These are phyloP conservation scores for Orussus abietinus DNA, from an alignment of 1,140 invertebrate genomes.

Conservation along the genomic window DNA sequence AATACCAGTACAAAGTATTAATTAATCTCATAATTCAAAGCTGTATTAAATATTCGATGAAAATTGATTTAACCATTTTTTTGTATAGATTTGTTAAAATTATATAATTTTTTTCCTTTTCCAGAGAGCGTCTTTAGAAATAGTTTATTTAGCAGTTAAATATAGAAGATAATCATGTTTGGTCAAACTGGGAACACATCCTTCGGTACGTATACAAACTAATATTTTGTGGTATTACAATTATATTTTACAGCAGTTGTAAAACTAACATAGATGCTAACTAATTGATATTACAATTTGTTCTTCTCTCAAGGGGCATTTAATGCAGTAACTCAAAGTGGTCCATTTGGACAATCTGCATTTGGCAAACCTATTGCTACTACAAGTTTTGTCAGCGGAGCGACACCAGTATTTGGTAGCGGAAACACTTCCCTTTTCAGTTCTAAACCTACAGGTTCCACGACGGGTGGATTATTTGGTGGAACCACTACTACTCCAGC, in stretches of 20 bases:
- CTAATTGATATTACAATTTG: background rate
- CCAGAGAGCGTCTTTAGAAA: too few relatives aligned
- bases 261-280: constrained; percentile 3
- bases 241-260: constrained; percentile 2
- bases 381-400: constrained; percentile 45
- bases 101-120: background rate
- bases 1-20: background rate
- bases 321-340: constrained; percentile 40
- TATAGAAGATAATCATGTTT: constrained; percentile 31
- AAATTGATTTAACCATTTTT: background rate
- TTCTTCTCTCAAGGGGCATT: constrained; percentile 30
- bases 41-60: background rate
- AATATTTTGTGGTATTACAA: background rate
- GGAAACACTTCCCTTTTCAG: constrained; percentile 57
- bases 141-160: background rate
- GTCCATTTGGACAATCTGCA: constrained; percentile 52
- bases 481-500: constrained; percentile 41
- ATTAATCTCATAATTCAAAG: background rate
- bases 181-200: constrained; percentile 37
- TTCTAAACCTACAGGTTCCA: constrained; percentile 55
- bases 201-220: constrained; percentile 28
- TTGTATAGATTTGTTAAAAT: background rate
- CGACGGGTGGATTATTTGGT: constrained; percentile 50
- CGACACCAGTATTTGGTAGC: constrained; percentile 51
- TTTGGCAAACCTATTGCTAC: constrained; percentile 54